Evolutionary conservation across 2,888 invertebrate species (phyloP), one percentile per base, ranked within the genome.

Genomic region (Salticus scenicus): DNA sequence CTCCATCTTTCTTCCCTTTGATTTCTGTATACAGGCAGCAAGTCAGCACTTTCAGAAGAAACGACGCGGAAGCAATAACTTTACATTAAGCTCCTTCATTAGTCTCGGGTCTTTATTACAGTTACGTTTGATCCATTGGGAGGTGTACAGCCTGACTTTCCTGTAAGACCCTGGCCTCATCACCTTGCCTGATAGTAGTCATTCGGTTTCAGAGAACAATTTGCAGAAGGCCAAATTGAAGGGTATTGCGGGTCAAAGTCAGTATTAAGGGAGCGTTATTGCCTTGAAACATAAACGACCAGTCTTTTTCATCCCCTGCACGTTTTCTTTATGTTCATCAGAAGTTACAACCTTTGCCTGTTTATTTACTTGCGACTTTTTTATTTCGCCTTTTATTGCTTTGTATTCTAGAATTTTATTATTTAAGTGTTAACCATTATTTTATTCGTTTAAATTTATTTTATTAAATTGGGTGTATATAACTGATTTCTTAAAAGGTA

Each of bases 21-120:
- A 78, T 78, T 78, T 41, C 70, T 28, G 28, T 28, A 30, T 78
- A 78, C 70, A 63, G 33, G 51, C 51, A 33, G 33, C 27, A 77
- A 77, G 69, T 67, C 67, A 30, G 24, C 47, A 51, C 41, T 77
- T 76, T 37, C n/a, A 57, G 20, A 57, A 24, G 57, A 57, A 57
- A 57, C 57, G 51, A 57, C 51, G 47, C 37, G 51, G 42, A 28
- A 47, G 78, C 84, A 73, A 78, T 84, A 84, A 79, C 71, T 84
- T 84, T 78, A 84, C 79, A 79, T 85, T 85, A 85, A 77, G 74
- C 64, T 66, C 30, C 66, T 85, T 85, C 79, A 85, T 85, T 85
- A 85, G 79, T 79, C 76, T 80, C 72, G 37, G 67, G 41, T 70
- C 76, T 80, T 86, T 80, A 79, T 85, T 85, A 75, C 79, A 47